Evolutionary conservation across 2,797 vertebrate genomes (phyloP).

Genomic region (Lithobates pipiens): DNA sequence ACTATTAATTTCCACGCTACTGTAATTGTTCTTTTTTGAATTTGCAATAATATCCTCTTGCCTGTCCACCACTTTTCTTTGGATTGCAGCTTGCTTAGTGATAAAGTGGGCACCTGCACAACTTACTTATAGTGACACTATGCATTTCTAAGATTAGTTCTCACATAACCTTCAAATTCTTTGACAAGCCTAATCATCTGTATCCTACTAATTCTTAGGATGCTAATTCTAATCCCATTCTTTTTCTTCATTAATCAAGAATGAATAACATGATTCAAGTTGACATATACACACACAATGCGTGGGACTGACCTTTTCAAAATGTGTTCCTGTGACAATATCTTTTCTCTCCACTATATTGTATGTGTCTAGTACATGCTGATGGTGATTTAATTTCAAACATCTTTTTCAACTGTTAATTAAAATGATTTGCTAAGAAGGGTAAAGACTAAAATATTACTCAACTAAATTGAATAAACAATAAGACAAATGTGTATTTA

Average conservation of each 20-base stretch:
- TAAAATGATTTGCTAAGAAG: not conserved
- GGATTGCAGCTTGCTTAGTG: no score
- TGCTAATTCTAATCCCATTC: not conserved
- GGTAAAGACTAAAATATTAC: not conserved
- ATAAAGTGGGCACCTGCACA: not conserved
- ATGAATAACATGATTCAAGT: slow-evolving; percentile 23
- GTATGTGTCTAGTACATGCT: not conserved
- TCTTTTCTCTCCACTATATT: slow-evolving; percentile 9
- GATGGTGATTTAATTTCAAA: slow-evolving; percentile 23
- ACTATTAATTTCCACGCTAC: no score
- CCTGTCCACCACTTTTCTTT: not conserved
- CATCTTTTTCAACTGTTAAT: slow-evolving; percentile 2
- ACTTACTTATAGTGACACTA: not conserved
- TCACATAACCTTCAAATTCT: not conserved
- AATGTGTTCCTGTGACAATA: not conserved
- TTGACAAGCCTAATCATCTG: not conserved
- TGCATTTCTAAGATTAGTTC: not conserved
- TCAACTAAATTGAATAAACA: not conserved
- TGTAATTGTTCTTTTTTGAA: no score
- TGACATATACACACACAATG: slow-evolving; percentile 13
- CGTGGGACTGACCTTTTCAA: not conserved
- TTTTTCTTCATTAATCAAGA: slow-evolving; percentile 5
- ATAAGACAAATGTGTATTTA: not conserved
- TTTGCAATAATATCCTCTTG: not conserved
- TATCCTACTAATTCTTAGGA: not conserved